These are phyloP conservation scores for Mesorhabditis spiculigera DNA, from an alignment of 2,888 invertebrate genomes.

Conservation along the genomic window DNA sequence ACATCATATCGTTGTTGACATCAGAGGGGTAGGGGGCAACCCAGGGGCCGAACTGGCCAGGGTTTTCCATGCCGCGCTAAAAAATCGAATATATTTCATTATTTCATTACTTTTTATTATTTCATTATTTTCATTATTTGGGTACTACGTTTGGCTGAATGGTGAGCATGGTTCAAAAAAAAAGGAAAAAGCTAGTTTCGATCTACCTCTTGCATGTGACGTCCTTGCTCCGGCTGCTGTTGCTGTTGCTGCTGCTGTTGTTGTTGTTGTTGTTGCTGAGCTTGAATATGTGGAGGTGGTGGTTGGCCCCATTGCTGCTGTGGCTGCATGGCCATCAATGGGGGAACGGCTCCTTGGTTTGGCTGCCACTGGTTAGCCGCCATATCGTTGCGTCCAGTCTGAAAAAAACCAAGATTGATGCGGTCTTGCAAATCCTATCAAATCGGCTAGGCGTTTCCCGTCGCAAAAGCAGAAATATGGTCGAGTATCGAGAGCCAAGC, in stretches of 20 bases:
- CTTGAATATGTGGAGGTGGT: not conserved
- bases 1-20: constrained; percentile 35
- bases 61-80: constrained; percentile 2
- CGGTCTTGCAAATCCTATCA: no score
- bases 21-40: constrained; percentile 18
- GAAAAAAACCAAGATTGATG: no score
- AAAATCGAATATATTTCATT: not conserved
- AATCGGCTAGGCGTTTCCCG: no score
- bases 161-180: not conserved
- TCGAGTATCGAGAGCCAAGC: no score
- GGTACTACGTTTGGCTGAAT: not conserved
- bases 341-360: constrained; percentile 5
- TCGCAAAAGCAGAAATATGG: no score
- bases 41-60: constrained; percentile 19
- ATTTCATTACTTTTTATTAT: constrained; percentile 4
- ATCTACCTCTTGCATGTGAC: no score
- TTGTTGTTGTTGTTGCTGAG: not conserved
- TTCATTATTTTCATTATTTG: no score
- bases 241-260: no score
- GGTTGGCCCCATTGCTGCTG: constrained; percentile 15
- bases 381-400: constrained; percentile 8
- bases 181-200: no score
- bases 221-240: no score
- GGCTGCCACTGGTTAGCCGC: constrained; percentile 11
- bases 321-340: constrained; percentile 10